Evolutionary conservation across 1,140 invertebrate species (phyloP).

Genomic region (Drosophila persimilis): DNA sequence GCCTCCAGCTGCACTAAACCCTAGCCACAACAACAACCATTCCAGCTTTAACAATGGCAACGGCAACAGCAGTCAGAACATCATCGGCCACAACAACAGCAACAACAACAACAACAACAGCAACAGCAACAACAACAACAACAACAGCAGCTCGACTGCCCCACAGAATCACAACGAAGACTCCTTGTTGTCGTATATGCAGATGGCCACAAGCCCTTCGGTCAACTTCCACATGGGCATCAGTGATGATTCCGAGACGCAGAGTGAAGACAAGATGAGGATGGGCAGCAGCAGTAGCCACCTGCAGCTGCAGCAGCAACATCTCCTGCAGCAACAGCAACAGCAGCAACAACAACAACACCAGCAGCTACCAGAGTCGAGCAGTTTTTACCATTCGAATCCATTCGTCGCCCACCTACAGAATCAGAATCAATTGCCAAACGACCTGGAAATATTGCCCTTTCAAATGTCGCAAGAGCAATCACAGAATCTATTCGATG

Average conservation of each 20-base stretch:
- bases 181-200: slow-evolving; percentile 75
- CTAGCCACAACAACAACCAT: slow-evolving; percentile 27
- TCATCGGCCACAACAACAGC: slow-evolving; percentile 35
- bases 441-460: slow-evolving; percentile 76
- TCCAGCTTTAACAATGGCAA: slow-evolving; percentile 46
- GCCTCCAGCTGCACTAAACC: slow-evolving; percentile 34
- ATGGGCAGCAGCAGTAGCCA: slow-evolving; percentile 28
- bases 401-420: slow-evolving; percentile 50
- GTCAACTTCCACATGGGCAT: slow-evolving; percentile 79
- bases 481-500: slow-evolving; percentile 77
- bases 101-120: slow-evolving; percentile 57
- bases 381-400: slow-evolving; percentile 54
- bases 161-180: slow-evolving; percentile 73
- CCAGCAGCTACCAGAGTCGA: slow-evolving; percentile 50
- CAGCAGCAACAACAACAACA: slow-evolving; percentile 38
- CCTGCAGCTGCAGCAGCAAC: slow-evolving; percentile 49
- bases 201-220: slow-evolving; percentile 74
- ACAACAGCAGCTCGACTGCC: slow-evolving; percentile 46
- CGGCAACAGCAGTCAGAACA: slow-evolving; percentile 32
- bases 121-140: slow-evolving; percentile 53
- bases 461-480: slow-evolving; percentile 78
- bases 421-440: slow-evolving; percentile 68
- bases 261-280: slow-evolving; percentile 69
- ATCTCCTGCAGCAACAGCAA: slow-evolving; percentile 28
- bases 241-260: slow-evolving; percentile 71